Base-by-base conservation (phyloP, 2,888 invertebrate genomes). In the Cephalotes varians region DNA sequence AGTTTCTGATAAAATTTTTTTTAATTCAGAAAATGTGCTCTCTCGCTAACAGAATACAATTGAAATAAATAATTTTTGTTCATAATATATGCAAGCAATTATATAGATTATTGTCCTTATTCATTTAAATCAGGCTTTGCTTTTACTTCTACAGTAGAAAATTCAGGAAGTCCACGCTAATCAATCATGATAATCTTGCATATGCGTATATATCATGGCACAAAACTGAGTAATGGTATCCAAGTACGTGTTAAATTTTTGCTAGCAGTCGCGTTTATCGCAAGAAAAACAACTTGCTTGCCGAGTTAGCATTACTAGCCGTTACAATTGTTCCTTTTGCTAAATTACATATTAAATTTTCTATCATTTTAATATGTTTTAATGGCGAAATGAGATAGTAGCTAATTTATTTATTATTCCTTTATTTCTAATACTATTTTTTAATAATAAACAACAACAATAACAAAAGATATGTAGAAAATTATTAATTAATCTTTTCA, bases 211-310 rank as follows among this genome's bases (percentile, higher is more conserved):
- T n/a, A 56, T 67, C 67, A 77, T 21, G 40, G 54, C 40, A 3
- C 28, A 25, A 69, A 77, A 77, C 69, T 77, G 77, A 56, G 54
- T 77, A 76, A 76, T 5, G 76, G 44, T 69, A 77, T 69, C 31
- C 69, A 69, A 77, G 54, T 69, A 54, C 69, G 77, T 77, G 77
- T 69, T 77, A 54, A 77, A 77, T 67, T 77, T 77, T 77, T 77
- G 54, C 67, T 44, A 54, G 28, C 67, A 67, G 31, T 54, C 31
- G 77, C 44, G 31, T 69, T 77, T 77, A 77, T 77, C 77, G 10
- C 69, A 56, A 77, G 77, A 56, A 54, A 56, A 77, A 77, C 76
- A 77, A 67, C 77, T 69, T 44, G 21, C 7, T 77, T 21, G 56
- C 44, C 77, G 31, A 54, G 44, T 31, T n/a, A 31, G 77, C 69